These are phyloP conservation scores for Rhombomys opimus DNA, from an alignment of 2,113 vertebrate species.

Conservation along the genomic window DNA sequence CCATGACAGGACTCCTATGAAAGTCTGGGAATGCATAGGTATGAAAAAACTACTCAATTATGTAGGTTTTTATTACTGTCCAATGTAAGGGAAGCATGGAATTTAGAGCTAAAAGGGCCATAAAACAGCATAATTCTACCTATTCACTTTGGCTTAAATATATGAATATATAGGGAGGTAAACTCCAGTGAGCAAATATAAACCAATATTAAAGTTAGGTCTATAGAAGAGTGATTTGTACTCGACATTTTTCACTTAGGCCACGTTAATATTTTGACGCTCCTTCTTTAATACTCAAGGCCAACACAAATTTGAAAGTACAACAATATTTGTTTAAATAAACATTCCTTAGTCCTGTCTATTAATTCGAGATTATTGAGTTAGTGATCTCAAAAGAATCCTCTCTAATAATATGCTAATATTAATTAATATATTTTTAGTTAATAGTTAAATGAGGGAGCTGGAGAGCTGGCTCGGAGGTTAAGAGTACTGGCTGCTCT, in stretches of 20 bases:
- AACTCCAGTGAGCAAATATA: slow-evolving; percentile 6
- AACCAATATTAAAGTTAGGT: neutral
- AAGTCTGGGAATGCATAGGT: neutral
- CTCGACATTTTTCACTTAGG: slow-evolving; percentile 24
- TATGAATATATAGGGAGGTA: neutral
- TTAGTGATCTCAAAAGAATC: neutral
- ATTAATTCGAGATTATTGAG: slow-evolving; percentile 5
- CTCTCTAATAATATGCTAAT: neutral
- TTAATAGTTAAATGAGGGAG: neutral
- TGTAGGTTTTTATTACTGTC: neutral
- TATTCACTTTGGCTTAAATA: neutral
- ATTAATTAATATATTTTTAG: neutral
- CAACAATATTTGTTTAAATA: slow-evolving; percentile 21
- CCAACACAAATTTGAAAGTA: neutral
- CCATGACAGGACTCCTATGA: neutral
- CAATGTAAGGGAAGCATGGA: neutral
- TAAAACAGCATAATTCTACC: neutral
- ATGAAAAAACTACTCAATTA: neutral
- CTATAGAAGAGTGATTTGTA: neutral
- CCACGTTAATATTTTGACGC: neutral
- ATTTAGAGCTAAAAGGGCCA: neutral
- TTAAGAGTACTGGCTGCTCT: too few species aligned
- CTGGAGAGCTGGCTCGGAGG: too few species aligned
- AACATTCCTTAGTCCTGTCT: neutral
- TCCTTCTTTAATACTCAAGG: neutral